These are phyloP conservation scores for Hyperopisus bebe DNA, from an alignment of 2,113 vertebrate genomes.

Conservation along the genomic window DNA sequence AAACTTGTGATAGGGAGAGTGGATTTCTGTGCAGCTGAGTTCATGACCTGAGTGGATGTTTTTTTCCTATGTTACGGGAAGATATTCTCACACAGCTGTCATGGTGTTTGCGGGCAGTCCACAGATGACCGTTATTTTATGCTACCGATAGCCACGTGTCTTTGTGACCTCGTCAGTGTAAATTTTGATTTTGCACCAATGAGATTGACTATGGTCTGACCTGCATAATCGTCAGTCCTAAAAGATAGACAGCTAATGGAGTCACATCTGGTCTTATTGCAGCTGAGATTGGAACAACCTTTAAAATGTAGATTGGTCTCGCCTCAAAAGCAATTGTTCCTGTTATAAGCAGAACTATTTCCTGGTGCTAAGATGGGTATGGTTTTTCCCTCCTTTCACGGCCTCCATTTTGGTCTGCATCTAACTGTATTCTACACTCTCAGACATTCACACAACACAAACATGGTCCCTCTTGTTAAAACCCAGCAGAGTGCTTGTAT, in stretches of 20 bases:
- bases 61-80: background rate
- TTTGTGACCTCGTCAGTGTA: background rate
- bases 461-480: slow-evolving; percentile 22
- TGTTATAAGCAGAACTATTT: slow-evolving; percentile 12
- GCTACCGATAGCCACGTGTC: background rate
- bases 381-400: background rate
- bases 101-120: background rate
- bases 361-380: slow-evolving; percentile 2
- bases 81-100: background rate
- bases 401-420: background rate
- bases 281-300: background rate
- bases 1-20: background rate
- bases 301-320: background rate
- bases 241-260: background rate
- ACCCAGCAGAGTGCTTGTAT: slow-evolving; percentile 35
- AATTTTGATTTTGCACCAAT: background rate
- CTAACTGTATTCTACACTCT: background rate
- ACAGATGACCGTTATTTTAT: background rate
- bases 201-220: background rate
- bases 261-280: background rate
- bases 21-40: background rate
- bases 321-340: background rate
- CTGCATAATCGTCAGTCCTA: background rate
- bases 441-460: background rate
- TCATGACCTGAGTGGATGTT: background rate